A percentile compares a stretch with the other conserved stretches of the same genome.
phyloP scores from a whole-genome alignment of 2,113 vertebrate species.

The Aptenodytes forsteri region DNA sequence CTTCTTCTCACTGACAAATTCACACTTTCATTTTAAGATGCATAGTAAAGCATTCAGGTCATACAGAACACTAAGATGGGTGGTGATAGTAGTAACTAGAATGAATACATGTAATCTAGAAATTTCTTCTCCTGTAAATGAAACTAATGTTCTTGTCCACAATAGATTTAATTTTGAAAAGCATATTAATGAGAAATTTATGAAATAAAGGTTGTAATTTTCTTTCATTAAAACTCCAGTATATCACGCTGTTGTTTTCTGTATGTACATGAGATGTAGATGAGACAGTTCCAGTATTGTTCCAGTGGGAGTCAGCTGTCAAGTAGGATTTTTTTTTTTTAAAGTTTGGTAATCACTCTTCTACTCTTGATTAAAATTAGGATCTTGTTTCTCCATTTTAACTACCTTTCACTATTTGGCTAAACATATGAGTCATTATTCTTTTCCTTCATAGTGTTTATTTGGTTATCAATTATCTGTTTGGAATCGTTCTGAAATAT shows the following conservation, averaged over 20 bases:
- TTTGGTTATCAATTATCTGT: background rate
- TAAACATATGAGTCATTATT: background rate
- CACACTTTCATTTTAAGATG: background rate
- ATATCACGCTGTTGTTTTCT: background rate
- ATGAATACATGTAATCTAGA: background rate
- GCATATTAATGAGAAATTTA: background rate
- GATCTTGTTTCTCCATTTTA: background rate
- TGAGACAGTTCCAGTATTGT: background rate
- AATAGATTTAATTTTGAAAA: background rate
- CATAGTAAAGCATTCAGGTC: background rate
- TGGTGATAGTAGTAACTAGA: background rate
- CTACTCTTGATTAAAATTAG: background rate
- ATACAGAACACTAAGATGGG: background rate
- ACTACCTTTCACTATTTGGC: background rate
- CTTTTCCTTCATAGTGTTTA: background rate
- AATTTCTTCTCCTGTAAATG: background rate
- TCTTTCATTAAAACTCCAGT: background rate
- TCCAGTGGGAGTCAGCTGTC: background rate
- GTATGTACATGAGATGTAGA: background rate
- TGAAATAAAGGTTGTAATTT: background rate
- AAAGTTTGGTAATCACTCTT: background rate
- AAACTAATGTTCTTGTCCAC: background rate
- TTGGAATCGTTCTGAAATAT: background rate
- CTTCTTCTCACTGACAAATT: background rate
- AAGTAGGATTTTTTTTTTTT: background rate